Percentiles rank a stretch among this genome's conserved stretches.
Evolutionary conservation across 2,888 invertebrate genomes (phyloP).

Genomic region (Sialis fuliginosa): DNA sequence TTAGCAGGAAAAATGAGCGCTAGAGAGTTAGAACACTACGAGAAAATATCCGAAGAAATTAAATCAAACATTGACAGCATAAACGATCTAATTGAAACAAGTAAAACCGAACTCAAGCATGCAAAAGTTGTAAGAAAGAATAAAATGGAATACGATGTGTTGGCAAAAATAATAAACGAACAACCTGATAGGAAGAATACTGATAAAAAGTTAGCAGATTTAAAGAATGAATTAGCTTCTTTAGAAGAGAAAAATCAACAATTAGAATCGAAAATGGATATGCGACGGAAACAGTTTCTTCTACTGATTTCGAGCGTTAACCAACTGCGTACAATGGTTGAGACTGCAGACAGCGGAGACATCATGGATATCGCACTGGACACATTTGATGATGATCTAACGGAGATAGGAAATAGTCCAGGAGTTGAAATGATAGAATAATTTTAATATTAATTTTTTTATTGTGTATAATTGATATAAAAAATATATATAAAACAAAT

Average conservation of each 20-base stretch:
- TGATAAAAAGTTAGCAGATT: slow-evolving; percentile 43
- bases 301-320: slow-evolving; percentile 76
- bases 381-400: slow-evolving; percentile 19
- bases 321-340: slow-evolving; percentile 62
- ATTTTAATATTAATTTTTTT: slow-evolving; percentile 11
- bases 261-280: slow-evolving; percentile 58
- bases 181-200: slow-evolving; percentile 80
- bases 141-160: slow-evolving; percentile 79
- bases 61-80: slow-evolving; percentile 64
- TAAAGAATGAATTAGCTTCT: slow-evolving; percentile 54
- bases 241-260: slow-evolving; percentile 53
- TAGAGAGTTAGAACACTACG: slow-evolving; percentile 70
- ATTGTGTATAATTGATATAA: neutral
- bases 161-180: slow-evolving; percentile 78
- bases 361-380: slow-evolving; percentile 32
- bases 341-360: slow-evolving; percentile 45
- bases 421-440: slow-evolving; percentile 23
- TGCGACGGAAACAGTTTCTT: slow-evolving; percentile 77
- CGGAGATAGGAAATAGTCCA: slow-evolving; percentile 21
- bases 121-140: slow-evolving; percentile 81
- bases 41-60: slow-evolving; percentile 55
- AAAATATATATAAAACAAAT: neutral
- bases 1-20: slow-evolving; percentile 64
- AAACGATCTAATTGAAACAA: slow-evolving; percentile 61
- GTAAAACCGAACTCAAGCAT: slow-evolving; percentile 60